Conservation (phyloP, 2,888 invertebrate genomes). For the Melinopterus prodromus region DNA sequence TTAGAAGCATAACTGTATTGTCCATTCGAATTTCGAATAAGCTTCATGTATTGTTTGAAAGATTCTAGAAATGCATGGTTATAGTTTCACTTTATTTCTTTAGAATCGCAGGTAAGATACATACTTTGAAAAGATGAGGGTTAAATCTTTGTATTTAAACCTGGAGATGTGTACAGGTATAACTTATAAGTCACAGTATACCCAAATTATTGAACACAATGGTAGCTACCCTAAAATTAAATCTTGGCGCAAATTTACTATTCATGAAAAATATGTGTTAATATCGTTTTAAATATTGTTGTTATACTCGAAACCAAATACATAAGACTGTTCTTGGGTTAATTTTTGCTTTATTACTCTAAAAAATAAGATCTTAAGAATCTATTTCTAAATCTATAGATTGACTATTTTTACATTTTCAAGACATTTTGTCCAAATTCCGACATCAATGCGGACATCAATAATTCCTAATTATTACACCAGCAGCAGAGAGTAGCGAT, state of each 20-base stretch:
- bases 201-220: background rate
- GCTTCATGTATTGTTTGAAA: background rate
- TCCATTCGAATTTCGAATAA: background rate
- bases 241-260: background rate
- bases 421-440: too few relatives aligned
- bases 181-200: background rate
- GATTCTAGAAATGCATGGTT: background rate
- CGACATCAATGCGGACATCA: too few relatives aligned
- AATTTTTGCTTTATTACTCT: too few relatives aligned
- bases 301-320: too few relatives aligned
- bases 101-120: background rate
- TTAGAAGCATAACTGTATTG: background rate
- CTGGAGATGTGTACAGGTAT: background rate
- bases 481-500: too few relatives aligned
- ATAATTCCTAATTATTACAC: too few relatives aligned
- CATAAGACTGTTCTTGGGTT: too few relatives aligned
- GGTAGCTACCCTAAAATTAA: background rate
- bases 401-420: too few relatives aligned
- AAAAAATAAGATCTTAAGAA: too few relatives aligned
- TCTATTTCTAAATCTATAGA: too few relatives aligned
- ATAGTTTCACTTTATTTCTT: background rate
- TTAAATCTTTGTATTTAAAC: background rate
- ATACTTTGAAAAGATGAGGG: background rate
- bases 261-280: background rate
- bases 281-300: background rate